A percentile compares a stretch with the other conserved stretches of the same genome.
Evolutionary conservation across 2,797 vertebrate species (phyloP).

Genomic region (Syndactyla subalaris): DNA sequence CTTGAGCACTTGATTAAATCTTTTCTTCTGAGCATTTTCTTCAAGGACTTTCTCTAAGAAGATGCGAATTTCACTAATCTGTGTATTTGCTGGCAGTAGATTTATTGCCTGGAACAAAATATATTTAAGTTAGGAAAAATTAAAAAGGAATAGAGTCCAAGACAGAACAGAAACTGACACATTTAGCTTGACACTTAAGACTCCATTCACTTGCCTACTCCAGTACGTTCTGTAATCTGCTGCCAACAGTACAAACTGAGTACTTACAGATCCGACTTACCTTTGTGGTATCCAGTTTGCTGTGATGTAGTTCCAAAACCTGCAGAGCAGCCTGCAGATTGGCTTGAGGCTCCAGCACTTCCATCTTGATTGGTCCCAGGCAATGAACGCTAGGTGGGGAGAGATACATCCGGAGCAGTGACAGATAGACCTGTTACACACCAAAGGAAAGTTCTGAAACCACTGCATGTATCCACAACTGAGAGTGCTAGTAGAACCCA

Average conservation of each 20-base stretch:
- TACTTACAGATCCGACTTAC: conserved; percentile 68
- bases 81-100: conserved; percentile 95
- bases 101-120: conserved; percentile 87
- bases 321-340: conserved; percentile 93
- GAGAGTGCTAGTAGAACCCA: background rate
- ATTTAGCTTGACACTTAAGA: background rate
- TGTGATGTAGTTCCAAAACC: conserved; percentile 94
- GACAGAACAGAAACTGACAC: background rate
- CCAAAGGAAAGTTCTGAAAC: background rate
- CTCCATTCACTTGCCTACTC: background rate
- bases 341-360: conserved; percentile 90
- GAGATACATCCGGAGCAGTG: conserved; percentile 96
- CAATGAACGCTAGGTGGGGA: conserved; percentile 95
- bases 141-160: background rate
- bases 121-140: background rate
- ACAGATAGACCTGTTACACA: conserved; percentile 90
- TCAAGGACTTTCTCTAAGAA: conserved; percentile 97
- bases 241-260: background rate
- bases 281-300: conserved; percentile 97
- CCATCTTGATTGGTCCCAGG: conserved; percentile 96
- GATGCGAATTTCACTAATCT: conserved; percentile 94
- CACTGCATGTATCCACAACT: fast-evolving
- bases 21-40: conserved; percentile 93
- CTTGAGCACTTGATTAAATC: conserved; percentile 95
- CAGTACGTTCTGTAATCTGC: background rate